These are phyloP conservation scores for Cosmorhoe ocellata DNA, from an alignment of 2,888 invertebrate genomes.

Conservation along the genomic window DNA sequence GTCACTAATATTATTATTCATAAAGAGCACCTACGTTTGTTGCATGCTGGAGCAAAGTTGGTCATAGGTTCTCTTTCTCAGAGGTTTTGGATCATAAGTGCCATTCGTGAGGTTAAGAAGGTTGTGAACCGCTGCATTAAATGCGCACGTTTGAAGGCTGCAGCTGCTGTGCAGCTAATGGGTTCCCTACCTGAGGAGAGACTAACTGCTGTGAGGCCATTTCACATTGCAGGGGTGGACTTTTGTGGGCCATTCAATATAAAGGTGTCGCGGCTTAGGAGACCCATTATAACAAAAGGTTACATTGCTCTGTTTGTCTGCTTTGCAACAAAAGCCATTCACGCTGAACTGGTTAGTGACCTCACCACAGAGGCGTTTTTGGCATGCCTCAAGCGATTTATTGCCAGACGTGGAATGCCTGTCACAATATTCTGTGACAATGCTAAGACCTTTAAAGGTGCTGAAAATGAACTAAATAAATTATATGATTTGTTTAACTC, in stretches of 20 bases:
- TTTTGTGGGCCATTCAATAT: slow-evolving; percentile 14
- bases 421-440: background rate
- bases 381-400: slow-evolving; percentile 11
- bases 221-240: slow-evolving; percentile 13
- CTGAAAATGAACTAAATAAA: background rate
- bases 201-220: slow-evolving; percentile 11
- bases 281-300: background rate
- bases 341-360: background rate
- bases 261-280: background rate
- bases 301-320: background rate
- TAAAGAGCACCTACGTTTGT: background rate
- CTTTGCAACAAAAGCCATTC: background rate
- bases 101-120: slow-evolving; percentile 12
- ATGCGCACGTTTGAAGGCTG: slow-evolving; percentile 18
- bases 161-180: slow-evolving; percentile 16
- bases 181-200: slow-evolving; percentile 18
- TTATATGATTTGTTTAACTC: background rate
- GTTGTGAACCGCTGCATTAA: slow-evolving; percentile 13
- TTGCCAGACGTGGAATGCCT: background rate
- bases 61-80: slow-evolving; percentile 1
- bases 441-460: background rate
- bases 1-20: background rate
- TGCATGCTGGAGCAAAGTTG: background rate
- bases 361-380: slow-evolving; percentile 1
- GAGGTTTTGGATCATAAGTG: background rate